Percentiles rank a stretch among this genome's conserved stretches.
These are phyloP conservation scores for Charaxes varanes DNA, from an alignment of 1,140 invertebrate genomes.

Conservation along the genomic window DNA sequence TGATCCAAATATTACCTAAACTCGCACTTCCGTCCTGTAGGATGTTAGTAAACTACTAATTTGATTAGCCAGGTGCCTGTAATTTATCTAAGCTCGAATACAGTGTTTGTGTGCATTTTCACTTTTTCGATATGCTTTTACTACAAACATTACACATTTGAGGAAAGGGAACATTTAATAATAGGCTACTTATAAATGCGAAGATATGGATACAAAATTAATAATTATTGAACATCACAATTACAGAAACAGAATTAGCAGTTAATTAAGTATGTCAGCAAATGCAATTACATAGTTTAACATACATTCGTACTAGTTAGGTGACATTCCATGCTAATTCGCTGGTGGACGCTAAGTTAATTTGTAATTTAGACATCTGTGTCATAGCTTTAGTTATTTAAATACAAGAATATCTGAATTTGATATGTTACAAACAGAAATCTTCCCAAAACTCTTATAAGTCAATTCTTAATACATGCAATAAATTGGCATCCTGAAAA, in stretches of 20 bases:
- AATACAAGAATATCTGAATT: too few relatives aligned
- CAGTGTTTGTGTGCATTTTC: slow-evolving; percentile 28
- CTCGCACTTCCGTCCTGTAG: slow-evolving; percentile 7
- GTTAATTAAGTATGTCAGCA: slow-evolving; percentile 18
- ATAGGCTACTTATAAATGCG: too few relatives aligned
- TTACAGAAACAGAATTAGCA: neutral
- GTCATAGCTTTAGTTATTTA: too few relatives aligned
- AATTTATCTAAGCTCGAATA: slow-evolving; percentile 29
- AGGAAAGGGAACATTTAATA: too few relatives aligned
- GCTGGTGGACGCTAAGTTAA: slow-evolving; percentile 1
- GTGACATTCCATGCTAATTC: slow-evolving; percentile 19
- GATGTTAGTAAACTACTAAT: slow-evolving; percentile 27
- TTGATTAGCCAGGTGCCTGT: slow-evolving; percentile 30
- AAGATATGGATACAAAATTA: too few relatives aligned
- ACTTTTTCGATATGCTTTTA: slow-evolving; percentile 27
- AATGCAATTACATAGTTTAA: slow-evolving; percentile 18
- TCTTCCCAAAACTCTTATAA: too few relatives aligned
- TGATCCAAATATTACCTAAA: slow-evolving; percentile 17
- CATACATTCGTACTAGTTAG: slow-evolving; percentile 16
- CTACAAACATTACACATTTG: slow-evolving; percentile 17
- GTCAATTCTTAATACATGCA: too few relatives aligned
- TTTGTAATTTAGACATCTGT: slow-evolving; percentile 5
- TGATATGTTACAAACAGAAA: slow-evolving; percentile 7
- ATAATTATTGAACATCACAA: too few relatives aligned
- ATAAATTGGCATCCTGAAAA: too few relatives aligned